Conservation (phyloP, 2,888 invertebrate genomes). For the Carterocephalus palaemon region DNA sequence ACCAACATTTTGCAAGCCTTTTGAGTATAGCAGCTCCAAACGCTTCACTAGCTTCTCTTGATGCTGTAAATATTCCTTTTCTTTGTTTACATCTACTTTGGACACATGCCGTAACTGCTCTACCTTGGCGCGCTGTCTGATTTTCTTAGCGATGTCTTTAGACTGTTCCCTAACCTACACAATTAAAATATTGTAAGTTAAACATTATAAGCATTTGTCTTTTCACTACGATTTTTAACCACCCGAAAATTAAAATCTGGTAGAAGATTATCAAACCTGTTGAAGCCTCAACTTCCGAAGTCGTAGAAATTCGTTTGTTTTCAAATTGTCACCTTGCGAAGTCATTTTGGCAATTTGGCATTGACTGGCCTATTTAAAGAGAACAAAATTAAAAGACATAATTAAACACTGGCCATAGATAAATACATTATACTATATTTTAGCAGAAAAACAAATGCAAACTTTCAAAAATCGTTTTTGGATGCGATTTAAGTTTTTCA, state of each 20-base stretch:
- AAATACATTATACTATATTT: no score
- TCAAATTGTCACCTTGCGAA: constrained; percentile 56
- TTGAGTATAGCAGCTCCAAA: constrained; percentile 57
- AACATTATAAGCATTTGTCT: constrained; percentile 25
- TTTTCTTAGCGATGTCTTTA: constrained; percentile 71
- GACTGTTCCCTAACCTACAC: constrained; percentile 76
- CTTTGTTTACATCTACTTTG: constrained; percentile 55
- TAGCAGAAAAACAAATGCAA: no score
- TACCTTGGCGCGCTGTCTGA: constrained; percentile 64
- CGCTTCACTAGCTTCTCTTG: constrained; percentile 63
- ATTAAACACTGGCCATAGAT: background rate
- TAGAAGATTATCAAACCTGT: constrained; percentile 57
- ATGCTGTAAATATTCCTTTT: constrained; percentile 56
- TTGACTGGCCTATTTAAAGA: background rate
- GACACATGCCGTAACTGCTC: constrained; percentile 57
- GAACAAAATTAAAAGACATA: background rate
- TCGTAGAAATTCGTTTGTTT: constrained; percentile 73
- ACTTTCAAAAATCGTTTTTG: no score
- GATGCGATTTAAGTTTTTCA: no score
- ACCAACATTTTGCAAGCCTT: constrained; percentile 57
- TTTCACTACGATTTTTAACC: constrained; percentile 13
- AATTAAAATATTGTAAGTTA: constrained; percentile 24
- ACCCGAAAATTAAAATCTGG: constrained; percentile 8
- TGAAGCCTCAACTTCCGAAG: constrained; percentile 70
- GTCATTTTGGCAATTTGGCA: constrained; percentile 57